phyloP scores from a whole-genome alignment of 2,113 vertebrate species.

The Odontophorus gujanensis region DNA sequence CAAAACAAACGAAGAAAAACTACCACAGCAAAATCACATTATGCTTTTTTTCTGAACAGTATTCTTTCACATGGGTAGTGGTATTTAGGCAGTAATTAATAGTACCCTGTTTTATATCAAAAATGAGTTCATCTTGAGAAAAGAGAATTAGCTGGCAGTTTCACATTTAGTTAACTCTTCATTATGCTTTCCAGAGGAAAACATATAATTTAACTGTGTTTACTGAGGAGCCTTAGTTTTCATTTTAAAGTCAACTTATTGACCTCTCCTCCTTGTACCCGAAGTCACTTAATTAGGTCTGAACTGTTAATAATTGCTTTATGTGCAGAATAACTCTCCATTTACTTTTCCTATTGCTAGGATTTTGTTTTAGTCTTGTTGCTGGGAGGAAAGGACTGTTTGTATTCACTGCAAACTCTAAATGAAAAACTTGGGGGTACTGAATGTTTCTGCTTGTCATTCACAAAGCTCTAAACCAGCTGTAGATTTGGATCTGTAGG shows the following conservation, averaged over 20 bases:
- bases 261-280: background rate
- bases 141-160: background rate
- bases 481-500: background rate
- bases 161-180: background rate
- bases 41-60: background rate
- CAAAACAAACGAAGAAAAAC: rapidly evolving
- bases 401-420: background rate
- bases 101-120: background rate
- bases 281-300: background rate
- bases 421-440: background rate
- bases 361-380: background rate
- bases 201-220: background rate
- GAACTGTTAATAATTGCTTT: background rate
- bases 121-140: background rate
- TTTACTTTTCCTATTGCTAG: background rate
- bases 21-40: background rate
- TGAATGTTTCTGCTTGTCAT: background rate
- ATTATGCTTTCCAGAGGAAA: background rate
- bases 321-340: background rate
- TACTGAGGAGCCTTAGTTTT: background rate
- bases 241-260: background rate
- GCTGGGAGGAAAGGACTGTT: background rate
- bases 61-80: background rate
- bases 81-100: background rate
- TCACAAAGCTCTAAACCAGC: background rate